phyloP scores from a whole-genome alignment of 1,140 invertebrate genomes.

The Lerema accius region DNA sequence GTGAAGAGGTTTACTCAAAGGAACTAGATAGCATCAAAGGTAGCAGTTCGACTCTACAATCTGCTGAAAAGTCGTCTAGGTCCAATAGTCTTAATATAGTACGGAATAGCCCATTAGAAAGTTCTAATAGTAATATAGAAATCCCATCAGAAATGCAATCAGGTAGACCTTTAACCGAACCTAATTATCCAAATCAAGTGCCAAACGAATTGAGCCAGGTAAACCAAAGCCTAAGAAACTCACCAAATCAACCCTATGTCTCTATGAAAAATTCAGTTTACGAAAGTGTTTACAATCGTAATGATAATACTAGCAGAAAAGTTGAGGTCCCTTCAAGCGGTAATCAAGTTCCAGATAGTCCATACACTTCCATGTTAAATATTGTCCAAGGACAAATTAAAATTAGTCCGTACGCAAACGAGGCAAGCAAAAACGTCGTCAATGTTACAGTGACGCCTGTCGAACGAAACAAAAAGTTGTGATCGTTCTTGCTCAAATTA shows the following conservation, averaged over 20 bases:
- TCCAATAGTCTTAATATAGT: slow-evolving; percentile 68
- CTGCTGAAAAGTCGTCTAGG: slow-evolving; percentile 63
- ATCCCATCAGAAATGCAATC: slow-evolving; percentile 45
- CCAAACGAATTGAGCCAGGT: slow-evolving; percentile 62
- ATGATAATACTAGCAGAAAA: slow-evolving; percentile 47
- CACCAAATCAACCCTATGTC: slow-evolving; percentile 50
- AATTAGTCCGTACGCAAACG: slow-evolving; percentile 73
- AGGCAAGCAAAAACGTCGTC: slow-evolving; percentile 65
- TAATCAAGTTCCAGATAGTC: slow-evolving; percentile 56
- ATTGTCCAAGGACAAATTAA: slow-evolving; percentile 82
- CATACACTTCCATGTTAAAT: slow-evolving; percentile 75
- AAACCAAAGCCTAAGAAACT: slow-evolving; percentile 18
- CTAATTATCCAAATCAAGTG: slow-evolving; percentile 52
- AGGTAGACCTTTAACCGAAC: slow-evolving; percentile 30
- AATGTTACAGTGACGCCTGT: slow-evolving; percentile 68
- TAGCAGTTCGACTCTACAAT: slow-evolving; percentile 68
- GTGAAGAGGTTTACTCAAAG: slow-evolving; percentile 75
- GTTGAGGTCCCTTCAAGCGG: slow-evolving; percentile 45
- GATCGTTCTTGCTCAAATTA: slow-evolving; percentile 53
- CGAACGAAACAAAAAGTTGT: slow-evolving; percentile 53
- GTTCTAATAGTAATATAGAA: slow-evolving; percentile 47
- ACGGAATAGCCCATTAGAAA: slow-evolving; percentile 62
- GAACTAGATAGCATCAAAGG: slow-evolving; percentile 69
- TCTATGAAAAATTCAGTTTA: slow-evolving; percentile 84
- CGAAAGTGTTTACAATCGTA: slow-evolving; percentile 64